Conservation (phyloP, 2,888 invertebrate genomes). For the Xanthia icteritia region DNA sequence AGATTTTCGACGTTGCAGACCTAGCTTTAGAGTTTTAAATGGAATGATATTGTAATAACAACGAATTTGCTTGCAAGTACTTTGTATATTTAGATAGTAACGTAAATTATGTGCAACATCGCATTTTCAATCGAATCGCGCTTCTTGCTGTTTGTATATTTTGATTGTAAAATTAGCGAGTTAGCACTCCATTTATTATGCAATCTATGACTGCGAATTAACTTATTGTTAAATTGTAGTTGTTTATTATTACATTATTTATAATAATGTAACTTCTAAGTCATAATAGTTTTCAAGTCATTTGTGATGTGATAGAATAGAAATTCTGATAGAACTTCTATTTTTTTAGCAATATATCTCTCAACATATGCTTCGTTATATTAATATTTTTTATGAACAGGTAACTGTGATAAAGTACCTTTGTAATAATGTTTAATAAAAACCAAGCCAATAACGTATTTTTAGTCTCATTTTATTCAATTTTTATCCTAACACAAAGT, state of each 20-base stretch:
- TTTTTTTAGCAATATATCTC: constrained; percentile 20
- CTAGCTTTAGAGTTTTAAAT: neutral
- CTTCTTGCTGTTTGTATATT: constrained; percentile 37
- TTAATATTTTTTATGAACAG: constrained; percentile 1
- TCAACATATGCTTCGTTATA: constrained; percentile 15
- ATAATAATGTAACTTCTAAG: neutral
- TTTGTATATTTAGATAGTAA: constrained; percentile 17
- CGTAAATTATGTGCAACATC: neutral
- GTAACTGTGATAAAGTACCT: constrained; percentile 52
- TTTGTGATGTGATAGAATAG: constrained; percentile 11
- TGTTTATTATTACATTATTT: neutral
- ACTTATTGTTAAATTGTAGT: neutral
- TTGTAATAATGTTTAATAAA: constrained; percentile 32
- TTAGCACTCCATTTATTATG: constrained; percentile 6
- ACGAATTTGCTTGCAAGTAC: neutral
- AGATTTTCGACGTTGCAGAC: neutral
- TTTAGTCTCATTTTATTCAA: constrained; percentile 33
- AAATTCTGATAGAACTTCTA: neutral
- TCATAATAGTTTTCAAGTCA: neutral
- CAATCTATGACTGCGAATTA: constrained; percentile 12
- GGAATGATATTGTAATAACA: neutral
- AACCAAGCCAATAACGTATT: constrained; percentile 22
- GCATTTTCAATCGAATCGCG: neutral
- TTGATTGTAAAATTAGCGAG: neutral
- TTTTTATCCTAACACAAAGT: constrained; percentile 4